Evolutionary conservation across 2,797 vertebrate genomes (phyloP).

Genomic region (Argentina silus): DNA sequence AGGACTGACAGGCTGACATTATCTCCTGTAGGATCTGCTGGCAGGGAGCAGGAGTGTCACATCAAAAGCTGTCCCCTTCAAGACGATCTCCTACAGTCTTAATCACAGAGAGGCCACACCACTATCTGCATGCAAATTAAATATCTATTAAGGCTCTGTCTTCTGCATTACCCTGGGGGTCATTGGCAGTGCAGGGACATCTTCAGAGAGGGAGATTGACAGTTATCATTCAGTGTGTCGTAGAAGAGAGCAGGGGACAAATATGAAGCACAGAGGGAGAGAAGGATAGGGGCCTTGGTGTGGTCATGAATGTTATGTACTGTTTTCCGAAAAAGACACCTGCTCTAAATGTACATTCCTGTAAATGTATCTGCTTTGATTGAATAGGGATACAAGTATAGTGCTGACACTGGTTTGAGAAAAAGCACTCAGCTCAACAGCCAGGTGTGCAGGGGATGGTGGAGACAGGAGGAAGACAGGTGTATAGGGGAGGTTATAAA

Average conservation of each 20-base stretch:
- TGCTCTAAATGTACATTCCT: too few species aligned
- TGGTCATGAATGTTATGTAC: background rate
- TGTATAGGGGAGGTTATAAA: constrained; percentile 27
- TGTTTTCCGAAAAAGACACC: constrained; percentile 3
- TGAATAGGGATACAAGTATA: constrained; percentile 14
- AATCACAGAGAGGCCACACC: constrained; percentile 37
- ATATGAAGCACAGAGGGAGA: constrained; percentile 1
- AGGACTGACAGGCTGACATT: constrained; percentile 29
- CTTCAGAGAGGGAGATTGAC: constrained; percentile 26
- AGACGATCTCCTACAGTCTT: constrained; percentile 25
- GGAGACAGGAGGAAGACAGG: too few species aligned
- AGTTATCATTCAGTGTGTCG: constrained; percentile 21
- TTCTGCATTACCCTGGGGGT: constrained; percentile 18
- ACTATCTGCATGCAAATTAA: constrained; percentile 35
- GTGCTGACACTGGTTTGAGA: too few species aligned
- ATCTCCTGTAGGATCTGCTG: constrained; percentile 37
- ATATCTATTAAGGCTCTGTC: constrained; percentile 23
- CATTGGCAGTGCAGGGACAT: constrained; percentile 17
- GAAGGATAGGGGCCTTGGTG: background rate
- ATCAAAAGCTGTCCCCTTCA: constrained; percentile 23
- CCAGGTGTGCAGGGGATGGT: too few species aligned
- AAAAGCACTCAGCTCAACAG: too few species aligned
- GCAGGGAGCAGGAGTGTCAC: constrained; percentile 20
- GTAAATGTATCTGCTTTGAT: constrained; percentile 5
- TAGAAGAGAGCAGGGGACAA: background rate